Evolutionary conservation across 2,888 invertebrate species (phyloP).

Genomic region (Drosophila setosimentum): DNA sequence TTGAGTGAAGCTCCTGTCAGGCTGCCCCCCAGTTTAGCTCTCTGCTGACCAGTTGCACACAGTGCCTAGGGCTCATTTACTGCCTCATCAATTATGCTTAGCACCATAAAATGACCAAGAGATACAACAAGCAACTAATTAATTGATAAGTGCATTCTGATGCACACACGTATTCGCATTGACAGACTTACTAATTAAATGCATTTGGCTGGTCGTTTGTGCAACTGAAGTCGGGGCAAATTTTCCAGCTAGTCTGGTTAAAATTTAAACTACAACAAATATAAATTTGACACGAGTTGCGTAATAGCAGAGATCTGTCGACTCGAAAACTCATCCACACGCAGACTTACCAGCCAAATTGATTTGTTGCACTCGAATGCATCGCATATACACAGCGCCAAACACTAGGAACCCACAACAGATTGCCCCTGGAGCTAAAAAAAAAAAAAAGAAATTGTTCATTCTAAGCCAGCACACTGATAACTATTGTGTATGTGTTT

Average conservation of each 20-base stretch:
- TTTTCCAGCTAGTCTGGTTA: not conserved
- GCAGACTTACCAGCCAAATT: conserved; percentile 34
- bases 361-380: conserved; percentile 55
- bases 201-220: conserved; percentile 8
- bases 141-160: conserved; percentile 16
- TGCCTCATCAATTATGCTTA: conserved; percentile 22
- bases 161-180: not conserved
- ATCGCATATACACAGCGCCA: conserved; percentile 26
- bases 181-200: conserved; percentile 13
- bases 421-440: not conserved
- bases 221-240: not conserved
- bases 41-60: not conserved
- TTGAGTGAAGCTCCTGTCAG: conserved; percentile 1
- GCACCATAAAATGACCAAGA: not conserved
- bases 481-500: not conserved
- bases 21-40: too few species aligned
- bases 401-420: conserved; percentile 14
- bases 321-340: not conserved
- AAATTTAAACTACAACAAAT: conserved; percentile 17
- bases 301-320: conserved; percentile 24
- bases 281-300: conserved; percentile 17
- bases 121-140: conserved; percentile 19
- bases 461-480: not conserved
- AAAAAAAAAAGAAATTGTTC: not conserved
- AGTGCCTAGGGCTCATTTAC: conserved; percentile 1